These are phyloP conservation scores for Lutjanus argentimaculatus DNA, from an alignment of 2,797 vertebrate species.

Conservation along the genomic window DNA sequence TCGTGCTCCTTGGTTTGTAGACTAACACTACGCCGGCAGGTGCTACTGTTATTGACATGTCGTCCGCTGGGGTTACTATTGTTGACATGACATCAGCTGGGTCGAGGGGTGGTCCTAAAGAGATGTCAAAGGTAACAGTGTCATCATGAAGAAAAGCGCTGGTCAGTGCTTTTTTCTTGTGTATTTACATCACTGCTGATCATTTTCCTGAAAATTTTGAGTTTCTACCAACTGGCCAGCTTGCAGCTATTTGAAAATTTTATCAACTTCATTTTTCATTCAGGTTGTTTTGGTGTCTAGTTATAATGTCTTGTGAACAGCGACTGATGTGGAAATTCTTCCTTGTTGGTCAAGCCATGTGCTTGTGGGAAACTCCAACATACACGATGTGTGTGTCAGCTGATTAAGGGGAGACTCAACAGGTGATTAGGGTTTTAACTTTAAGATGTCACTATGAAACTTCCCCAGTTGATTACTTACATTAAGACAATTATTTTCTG, in stretches of 20 bases:
- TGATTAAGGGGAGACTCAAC: background rate
- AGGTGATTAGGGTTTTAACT: no score
- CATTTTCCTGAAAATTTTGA: background rate
- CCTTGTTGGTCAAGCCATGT: background rate
- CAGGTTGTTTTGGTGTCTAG: background rate
- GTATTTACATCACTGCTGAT: constrained; percentile 25
- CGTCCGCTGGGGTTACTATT: constrained; percentile 56
- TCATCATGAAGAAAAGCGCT: background rate
- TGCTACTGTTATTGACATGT: constrained; percentile 75
- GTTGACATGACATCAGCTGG: constrained; percentile 62
- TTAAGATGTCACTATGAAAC: no score
- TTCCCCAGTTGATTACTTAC: no score
- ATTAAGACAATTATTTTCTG: no score
- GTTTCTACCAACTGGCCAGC: background rate
- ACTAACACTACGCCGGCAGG: constrained; percentile 60
- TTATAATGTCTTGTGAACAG: background rate
- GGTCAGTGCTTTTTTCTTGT: constrained; percentile 7
- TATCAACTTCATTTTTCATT: background rate
- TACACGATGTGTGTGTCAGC: background rate
- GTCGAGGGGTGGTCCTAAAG: constrained; percentile 38
- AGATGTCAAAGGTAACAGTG: constrained; percentile 63
- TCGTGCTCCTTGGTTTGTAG: constrained; percentile 66
- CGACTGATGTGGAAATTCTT: background rate
- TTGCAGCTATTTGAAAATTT: background rate
- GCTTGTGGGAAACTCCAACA: constrained; percentile 7